A percentile compares a stretch with the other conserved stretches of the same genome.
Evolutionary conservation across 2,113 vertebrate species (phyloP).

Genomic region (Pomatostomus ruficeps): DNA sequence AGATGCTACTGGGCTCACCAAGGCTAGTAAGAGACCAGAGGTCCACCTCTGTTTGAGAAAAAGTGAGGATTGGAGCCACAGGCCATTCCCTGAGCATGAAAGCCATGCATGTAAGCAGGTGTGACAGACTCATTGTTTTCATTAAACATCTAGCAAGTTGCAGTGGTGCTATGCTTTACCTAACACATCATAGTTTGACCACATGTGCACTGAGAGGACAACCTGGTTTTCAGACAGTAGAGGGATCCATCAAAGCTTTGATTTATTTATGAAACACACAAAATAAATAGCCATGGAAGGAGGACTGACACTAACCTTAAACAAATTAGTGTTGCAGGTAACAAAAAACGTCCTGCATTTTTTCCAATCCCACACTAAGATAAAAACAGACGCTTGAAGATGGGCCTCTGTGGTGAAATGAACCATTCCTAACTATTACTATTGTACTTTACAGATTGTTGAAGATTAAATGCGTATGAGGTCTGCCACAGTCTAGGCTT

Average conservation of each 20-base stretch:
- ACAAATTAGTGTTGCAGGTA: background rate
- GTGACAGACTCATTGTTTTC: background rate
- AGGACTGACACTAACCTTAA: background rate
- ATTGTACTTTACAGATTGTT: background rate
- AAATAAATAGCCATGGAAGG: background rate
- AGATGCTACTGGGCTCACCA: background rate
- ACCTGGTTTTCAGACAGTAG: background rate
- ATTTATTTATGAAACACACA: background rate
- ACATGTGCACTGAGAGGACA: fast-evolving
- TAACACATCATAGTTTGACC: background rate
- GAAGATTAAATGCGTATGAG: slow-evolving; percentile 2
- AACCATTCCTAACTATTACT: background rate
- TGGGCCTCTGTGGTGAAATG: background rate
- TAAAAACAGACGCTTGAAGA: slow-evolving; percentile 1
- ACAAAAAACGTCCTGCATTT: background rate
- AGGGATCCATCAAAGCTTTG: background rate
- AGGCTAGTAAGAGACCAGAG: background rate
- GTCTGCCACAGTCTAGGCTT: background rate
- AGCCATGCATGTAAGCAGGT: background rate
- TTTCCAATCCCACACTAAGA: background rate
- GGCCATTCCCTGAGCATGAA: background rate
- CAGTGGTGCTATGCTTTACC: background rate
- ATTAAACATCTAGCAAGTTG: background rate
- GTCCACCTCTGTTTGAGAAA: background rate
- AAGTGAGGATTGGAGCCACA: background rate